Base-by-base conservation (phyloP, 2,797 vertebrate genomes). In the Hydrocynus forskahlii region DNA sequence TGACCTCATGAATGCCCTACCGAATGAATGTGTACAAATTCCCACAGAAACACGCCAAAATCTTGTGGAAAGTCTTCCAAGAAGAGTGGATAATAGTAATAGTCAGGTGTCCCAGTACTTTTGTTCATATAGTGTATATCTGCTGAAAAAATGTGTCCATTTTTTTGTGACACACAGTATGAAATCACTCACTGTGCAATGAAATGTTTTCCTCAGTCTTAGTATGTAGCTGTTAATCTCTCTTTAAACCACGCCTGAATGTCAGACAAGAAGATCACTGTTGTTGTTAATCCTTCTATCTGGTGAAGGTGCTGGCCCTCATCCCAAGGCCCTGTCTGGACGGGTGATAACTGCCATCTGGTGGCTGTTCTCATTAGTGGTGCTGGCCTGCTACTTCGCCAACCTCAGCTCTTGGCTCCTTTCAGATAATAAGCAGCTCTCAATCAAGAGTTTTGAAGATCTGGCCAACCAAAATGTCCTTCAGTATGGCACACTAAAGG, bases 321-420 rank as follows among this genome's bases (percentile, higher is more conserved):
- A 95, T 63, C 96, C 96, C 0, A 97, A 94, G 87, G 93, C 95
- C 0, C 76, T 94, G 4, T 95, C 96, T 0, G 95, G 95, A 69
- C 91, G 96, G 1, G 78, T 97, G 0, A 86, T 97, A 2, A 91
- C 94, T 0, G 92, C 95, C 60, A 91, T 95, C 90, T 97, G 96
- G 97, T 97, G 96, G 96, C 80, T 97, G 4, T 97, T 97, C 86
- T 92, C 94, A 21, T 87, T 97, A 4, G 85, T 95, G 71, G 84
- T 97, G 80, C 89, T 97, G 77, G 95, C 95, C 0, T 94, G 93
- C 74, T 97, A 96, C 90, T 94, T 96, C 0, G 92, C 93, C 84
- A 96, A 94, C 90, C 93, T 97, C 73, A 93, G 88, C 0, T 90
- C 92, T 0, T 86, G 91, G 80, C 62, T 95, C 84, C 90, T 92